Evolutionary conservation across 2,113 vertebrate species (phyloP), one percentile per base, ranked within the genome.

Genomic region (Dascyllus trimaculatus): DNA sequence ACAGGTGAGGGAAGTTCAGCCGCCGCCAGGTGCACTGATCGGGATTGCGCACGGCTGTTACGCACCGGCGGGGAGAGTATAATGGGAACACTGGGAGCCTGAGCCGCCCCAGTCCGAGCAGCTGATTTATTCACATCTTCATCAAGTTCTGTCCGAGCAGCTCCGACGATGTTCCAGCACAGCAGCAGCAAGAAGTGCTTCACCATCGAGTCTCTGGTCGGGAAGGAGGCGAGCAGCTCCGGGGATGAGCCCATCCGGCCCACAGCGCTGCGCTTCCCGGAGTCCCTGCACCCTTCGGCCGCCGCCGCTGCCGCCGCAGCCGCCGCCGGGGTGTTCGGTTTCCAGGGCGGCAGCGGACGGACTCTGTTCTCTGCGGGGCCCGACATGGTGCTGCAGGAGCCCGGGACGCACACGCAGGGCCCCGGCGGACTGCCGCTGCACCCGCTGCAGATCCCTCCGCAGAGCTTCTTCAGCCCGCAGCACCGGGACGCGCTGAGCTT

Each of bases 201-300:
- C 88, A 93, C 91, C 64, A 95, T 95, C 21, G 94, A 95, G 83
- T 89, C 95, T 64, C 92, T 96, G 69, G 94, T 96, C n/a, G 95
- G 91, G 67, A 93, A 95, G 86, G 94, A 94, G 58, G 70, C 80
- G 18, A 84, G 73, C 92, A 75, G 78, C 72, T 82, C 87, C 29
- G 93, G 87, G 69, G 94, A 95, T 0, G 95, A 95, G 43, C 93
- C 92, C 59, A 93, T 94, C 62, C 85, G 94, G 72, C 92, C 93
- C 65, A 94, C 88, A 1, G 92, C 91, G 78, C 89, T 94, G 35
- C 78, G 91, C 3, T 95, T 94, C 89, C 80, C 93, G 59, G 95
- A 95, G 61, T 90, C 95, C 15, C 76, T 95, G 74, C 94, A 93
- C 77, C 87, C 93, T 15, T 77, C 81, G 10, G 51, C 74, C 49